phyloP scores from a whole-genome alignment of 2,888 invertebrate species.

The Amiota communis region DNA sequence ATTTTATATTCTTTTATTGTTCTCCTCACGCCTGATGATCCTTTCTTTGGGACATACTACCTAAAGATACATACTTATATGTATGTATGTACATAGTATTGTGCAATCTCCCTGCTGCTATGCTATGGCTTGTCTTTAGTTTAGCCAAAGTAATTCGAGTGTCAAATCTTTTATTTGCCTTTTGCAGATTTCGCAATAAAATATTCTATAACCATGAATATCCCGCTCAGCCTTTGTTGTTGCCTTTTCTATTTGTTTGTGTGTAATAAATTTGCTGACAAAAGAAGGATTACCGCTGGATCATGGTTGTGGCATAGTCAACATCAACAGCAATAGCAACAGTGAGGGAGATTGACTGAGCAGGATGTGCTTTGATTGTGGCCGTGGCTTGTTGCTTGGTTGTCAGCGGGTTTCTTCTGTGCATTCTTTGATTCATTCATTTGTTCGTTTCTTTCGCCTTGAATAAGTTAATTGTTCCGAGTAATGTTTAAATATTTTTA shows the following conservation, averaged over 20 bases:
- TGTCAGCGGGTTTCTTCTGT: conserved; percentile 61
- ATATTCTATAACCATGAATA: conserved; percentile 50
- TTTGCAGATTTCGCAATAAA: conserved; percentile 72
- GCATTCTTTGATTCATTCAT: conserved; percentile 47
- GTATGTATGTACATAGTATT: not conserved
- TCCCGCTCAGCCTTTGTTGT: conserved; percentile 29
- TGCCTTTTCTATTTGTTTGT: conserved; percentile 52
- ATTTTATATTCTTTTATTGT: not conserved
- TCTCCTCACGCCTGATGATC: conserved; percentile 10
- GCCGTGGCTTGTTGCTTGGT: conserved; percentile 42
- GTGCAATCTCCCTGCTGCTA: not conserved
- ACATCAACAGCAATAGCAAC: too few relatives aligned
- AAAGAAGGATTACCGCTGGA: conserved; percentile 70
- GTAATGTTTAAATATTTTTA: conserved; percentile 60
- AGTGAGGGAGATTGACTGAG: conserved; percentile 40
- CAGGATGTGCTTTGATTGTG: conserved; percentile 50
- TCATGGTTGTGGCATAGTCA: conserved; percentile 47
- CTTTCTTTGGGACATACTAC: not conserved
- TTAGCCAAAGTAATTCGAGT: conserved; percentile 69
- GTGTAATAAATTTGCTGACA: conserved; percentile 71
- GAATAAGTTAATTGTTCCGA: conserved; percentile 64
- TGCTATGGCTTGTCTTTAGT: not conserved
- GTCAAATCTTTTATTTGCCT: conserved; percentile 72
- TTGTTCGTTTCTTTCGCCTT: conserved; percentile 54
- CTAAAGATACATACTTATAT: too few relatives aligned